Base-by-base conservation (phyloP, 2,888 invertebrate genomes). In the Acanthosepion pharaonis region DNA sequence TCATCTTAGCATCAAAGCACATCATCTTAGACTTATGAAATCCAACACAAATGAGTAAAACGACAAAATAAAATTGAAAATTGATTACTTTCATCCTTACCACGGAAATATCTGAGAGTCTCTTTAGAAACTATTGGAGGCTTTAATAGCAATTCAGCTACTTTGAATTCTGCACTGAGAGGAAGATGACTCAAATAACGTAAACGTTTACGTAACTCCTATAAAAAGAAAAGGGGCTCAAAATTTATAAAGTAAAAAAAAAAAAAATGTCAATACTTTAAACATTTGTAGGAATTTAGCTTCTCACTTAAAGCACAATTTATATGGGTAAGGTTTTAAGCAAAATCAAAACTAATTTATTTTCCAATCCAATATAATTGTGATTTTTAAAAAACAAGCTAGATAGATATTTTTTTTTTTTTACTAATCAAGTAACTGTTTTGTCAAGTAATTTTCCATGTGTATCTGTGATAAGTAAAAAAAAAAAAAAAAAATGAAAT, bases 151-250 rank as follows among this genome's bases (percentile, higher is more conserved):
- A 99, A 98, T 97, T 99, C 99, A 91, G 98, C 99, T 91, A 99
- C 98, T 96, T 99, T 98, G 97, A 99, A 99, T 95, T 98, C 98
- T 96, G 99, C 99, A 95, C 99, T 98, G 18, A 99, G 98, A 0
- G 99, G 99, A 96, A 99, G 98, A 97, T 99, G 99, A 94, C 98
- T 98, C 94, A 99, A 97, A 96, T 98, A 99, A 94, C 98, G 98
- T 96, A 98, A 98, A 93, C 98, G 98, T 95, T 98, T 98, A 96
- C 99, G 98, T 97, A 99, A 96, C 96, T 99, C 98, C 97, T 97
- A 95, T 28, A 96, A 95, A 94, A 94, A 91, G 95, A 94, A 94
- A 93, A 93, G 25, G 42, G 94, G 9, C 18, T 49, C 48, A 28
- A 51, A 49, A 48, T 28, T 51, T 18, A 49, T 9, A 48, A 8